Base-by-base conservation (phyloP, 2,113 vertebrate genomes). In the Mellivora capensis region DNA sequence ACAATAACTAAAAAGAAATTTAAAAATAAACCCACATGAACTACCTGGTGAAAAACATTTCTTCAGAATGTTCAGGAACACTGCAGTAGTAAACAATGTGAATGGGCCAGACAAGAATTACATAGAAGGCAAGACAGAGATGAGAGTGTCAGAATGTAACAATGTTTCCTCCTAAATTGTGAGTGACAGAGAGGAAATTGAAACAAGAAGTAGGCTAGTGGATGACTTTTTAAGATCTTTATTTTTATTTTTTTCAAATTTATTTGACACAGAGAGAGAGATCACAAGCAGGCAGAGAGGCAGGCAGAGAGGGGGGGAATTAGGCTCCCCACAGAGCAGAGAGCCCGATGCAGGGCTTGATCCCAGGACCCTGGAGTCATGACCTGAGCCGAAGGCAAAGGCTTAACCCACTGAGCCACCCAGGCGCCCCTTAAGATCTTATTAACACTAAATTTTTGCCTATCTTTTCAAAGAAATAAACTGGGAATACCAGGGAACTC, bases 321-420 rank as follows among this genome's bases (percentile, higher is more conserved):
- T 5, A 54, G 52, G 52, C 52, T 54, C 52, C 5, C 5, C 1
- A 1, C 52, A 6, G 52, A 54, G 52, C 52, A 54, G 52, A 54
- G 52, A 17, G 52, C 52, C 17, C 0, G 17, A 54, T 54, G 17
- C 1, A 1, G 52, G 52, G 17, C 52, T 54, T 1, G 0, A 54
- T 54, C 52, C 17, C 17, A 54, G 52, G 17, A 54, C 52, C 52
- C 4, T 18, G 5, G 17, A 5, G 18, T 52, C 52, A 52, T 52
- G 52, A 52, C 52, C 52, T 54, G 52, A 54, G 17, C 52, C 52
- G 1, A 54, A 18, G 52, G 17, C 52, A 54, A 6, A 54, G 52
- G 52, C 52, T 54, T 54, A 54, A 54, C 17, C 52, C 5, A 18
- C 17, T 18, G 52, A 54, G 52, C 17, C 52, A 54, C 17, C 17